These are phyloP conservation scores for Poeciliopsis occidentalis DNA, from an alignment of 2,113 vertebrate genomes.

Conservation along the genomic window DNA sequence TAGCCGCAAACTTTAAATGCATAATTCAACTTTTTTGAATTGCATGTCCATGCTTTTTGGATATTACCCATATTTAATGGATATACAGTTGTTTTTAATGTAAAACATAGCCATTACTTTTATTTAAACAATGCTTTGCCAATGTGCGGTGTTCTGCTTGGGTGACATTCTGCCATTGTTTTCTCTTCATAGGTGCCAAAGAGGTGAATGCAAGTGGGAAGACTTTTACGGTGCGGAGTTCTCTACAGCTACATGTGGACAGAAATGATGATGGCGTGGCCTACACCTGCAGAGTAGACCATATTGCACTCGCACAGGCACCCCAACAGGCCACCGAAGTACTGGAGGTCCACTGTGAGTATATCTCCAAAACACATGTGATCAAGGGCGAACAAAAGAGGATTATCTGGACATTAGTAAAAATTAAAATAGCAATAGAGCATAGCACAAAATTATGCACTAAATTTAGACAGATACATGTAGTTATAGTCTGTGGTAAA, in stretches of 20 bases:
- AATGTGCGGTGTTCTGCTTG: constrained; percentile 35
- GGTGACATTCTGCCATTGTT: constrained; percentile 27
- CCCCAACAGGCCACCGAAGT: constrained; percentile 94
- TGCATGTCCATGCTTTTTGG: neutral
- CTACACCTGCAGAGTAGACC: constrained; percentile 95
- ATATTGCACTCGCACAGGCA: constrained; percentile 88
- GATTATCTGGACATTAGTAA: neutral
- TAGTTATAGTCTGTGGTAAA: too few relatives aligned
- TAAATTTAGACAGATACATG: too few relatives aligned
- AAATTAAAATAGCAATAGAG: neutral
- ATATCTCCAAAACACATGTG: constrained; percentile 6
- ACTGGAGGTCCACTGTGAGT: constrained; percentile 99
- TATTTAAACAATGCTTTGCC: neutral
- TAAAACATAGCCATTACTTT: neutral
- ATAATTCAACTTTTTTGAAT: neutral
- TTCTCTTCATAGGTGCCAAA: constrained; percentile 85
- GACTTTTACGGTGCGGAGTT: constrained; percentile 96
- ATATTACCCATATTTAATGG: neutral
- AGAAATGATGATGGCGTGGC: constrained; percentile 92
- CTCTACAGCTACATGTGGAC: constrained; percentile 91
- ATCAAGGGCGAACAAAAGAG: neutral
- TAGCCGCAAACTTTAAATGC: neutral
- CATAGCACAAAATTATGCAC: too few relatives aligned
- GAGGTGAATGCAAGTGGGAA: constrained; percentile 93
- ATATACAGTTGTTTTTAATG: neutral